Percentiles rank a stretch among this genome's conserved stretches.
phyloP scores from a whole-genome alignment of 2,113 vertebrate genomes.

The Jaculus jaculus region DNA sequence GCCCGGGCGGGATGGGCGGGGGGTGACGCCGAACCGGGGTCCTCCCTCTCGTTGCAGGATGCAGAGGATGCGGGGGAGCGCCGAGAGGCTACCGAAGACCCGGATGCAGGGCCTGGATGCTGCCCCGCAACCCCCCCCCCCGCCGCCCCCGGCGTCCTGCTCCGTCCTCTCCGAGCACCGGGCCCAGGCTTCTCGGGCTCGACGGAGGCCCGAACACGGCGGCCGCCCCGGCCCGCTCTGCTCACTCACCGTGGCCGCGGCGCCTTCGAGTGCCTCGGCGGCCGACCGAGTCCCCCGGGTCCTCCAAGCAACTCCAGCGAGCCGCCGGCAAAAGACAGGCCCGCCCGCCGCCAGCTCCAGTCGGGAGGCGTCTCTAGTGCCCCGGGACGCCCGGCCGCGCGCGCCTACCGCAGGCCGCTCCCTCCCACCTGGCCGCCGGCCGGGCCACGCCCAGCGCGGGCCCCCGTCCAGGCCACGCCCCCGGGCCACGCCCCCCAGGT shows the following conservation, averaged over 20 bases:
- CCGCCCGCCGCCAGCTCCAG: neutral
- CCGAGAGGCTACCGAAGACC: neutral
- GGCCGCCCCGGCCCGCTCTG: neutral
- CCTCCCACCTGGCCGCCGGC: neutral
- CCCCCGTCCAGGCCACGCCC: neutral
- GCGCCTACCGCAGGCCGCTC: neutral
- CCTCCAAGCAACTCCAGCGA: neutral
- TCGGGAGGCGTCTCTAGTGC: too few species aligned
- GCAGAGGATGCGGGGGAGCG: neutral
- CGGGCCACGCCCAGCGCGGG: neutral
- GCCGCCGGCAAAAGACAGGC: neutral
- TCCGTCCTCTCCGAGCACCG: neutral
- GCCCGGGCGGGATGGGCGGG: too few species aligned
- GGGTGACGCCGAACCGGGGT: neutral
- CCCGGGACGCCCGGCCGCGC: neutral
- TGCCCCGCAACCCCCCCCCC: neutral
- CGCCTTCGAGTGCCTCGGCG: neutral
- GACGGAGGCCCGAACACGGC: neutral
- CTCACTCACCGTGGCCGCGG: constrained; percentile 67
- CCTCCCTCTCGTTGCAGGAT: neutral
- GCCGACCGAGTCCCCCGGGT: neutral
- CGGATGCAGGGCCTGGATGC: neutral
- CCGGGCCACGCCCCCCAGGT: neutral
- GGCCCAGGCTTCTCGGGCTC: neutral
- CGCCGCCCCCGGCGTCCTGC: neutral